These are phyloP conservation scores for Lasioglossum vierecki DNA, from an alignment of 2,888 invertebrate genomes.

Conservation along the genomic window DNA sequence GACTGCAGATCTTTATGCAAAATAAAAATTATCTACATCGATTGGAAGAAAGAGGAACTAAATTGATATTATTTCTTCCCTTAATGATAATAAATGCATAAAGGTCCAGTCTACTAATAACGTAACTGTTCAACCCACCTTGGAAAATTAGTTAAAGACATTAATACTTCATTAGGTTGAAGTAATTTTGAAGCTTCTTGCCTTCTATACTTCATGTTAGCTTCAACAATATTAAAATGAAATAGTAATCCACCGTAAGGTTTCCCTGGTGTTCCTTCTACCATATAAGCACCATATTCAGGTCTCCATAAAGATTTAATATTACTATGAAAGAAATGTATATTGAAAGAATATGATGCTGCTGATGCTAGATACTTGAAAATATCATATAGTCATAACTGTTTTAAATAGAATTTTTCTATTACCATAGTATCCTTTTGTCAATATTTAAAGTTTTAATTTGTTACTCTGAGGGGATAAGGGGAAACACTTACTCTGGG, in stretches of 20 bases:
- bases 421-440: neutral
- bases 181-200: conserved; percentile 93
- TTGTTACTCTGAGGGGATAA: neutral
- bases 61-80: too few relatives aligned
- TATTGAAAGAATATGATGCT: conserved; percentile 20
- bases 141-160: conserved; percentile 97
- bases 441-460: neutral
- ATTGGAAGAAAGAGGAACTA: too few relatives aligned
- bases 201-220: conserved; percentile 96
- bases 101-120: neutral
- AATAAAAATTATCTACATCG: too few relatives aligned
- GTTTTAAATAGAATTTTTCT: neutral
- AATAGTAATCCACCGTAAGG: conserved; percentile 97
- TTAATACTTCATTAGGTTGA: conserved; percentile 91
- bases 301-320: conserved; percentile 98
- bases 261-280: conserved; percentile 98
- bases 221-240: conserved; percentile 99
- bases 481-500: conserved; percentile 87
- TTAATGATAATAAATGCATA: too few relatives aligned
- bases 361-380: conserved; percentile 11
- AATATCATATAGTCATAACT: neutral
- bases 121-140: conserved; percentile 85
- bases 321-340: conserved; percentile 77
- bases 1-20: too few relatives aligned
- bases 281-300: conserved; percentile 99